Evolutionary conservation across 2,888 invertebrate species (phyloP), one percentile per base, ranked within the genome.

Genomic region (Acrocyrtus sp.): DNA sequence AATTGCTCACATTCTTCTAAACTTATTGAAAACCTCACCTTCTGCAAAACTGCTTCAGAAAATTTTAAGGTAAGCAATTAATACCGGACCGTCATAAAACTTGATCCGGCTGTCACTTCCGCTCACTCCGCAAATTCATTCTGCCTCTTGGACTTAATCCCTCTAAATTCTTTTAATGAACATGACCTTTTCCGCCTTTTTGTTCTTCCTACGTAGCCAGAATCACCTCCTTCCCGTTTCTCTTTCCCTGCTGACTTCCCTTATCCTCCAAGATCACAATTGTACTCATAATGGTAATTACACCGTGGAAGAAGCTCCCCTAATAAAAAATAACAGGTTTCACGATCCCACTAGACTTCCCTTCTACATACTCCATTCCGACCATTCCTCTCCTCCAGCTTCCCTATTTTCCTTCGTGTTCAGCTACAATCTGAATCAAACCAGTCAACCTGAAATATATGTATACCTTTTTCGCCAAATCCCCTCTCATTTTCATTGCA

Each of bases 131-230:
- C 72, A 69, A 73, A 78, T 80, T 78, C 75, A 72, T 80, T 70
- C 77, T n/a, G n/a, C n/a, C n/a, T 70, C 76, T 58, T 68, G 60
- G 62, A 62, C 78, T 72, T 80, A 80, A 80, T 80, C 80, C 80
- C 74, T 75, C 74, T 80, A 79, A 80, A 78, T 80, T 80, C 80
- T 80, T 80, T 80, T 80, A 80, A 80, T 80, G 80, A 80, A 80
- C 75, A 73, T 72, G 57, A 48, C 45, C 66, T 62, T 29, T 29
- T 39, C 39, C 34, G 60, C 61, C 57, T 19, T 54, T 43, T 27
- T n/a, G n/a, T n/a, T n/a, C n/a, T n/a, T n/a, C n/a, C n/a, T n/a
- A n/a, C n/a, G n/a, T n/a, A n/a, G n/a, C n/a, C n/a, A n/a, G n/a
- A n/a, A n/a, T n/a, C n/a, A n/a, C n/a, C n/a, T n/a, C n/a, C n/a